Evolutionary conservation across 1,140 invertebrate genomes (phyloP).

Genomic region (Batillaria attramentaria): DNA sequence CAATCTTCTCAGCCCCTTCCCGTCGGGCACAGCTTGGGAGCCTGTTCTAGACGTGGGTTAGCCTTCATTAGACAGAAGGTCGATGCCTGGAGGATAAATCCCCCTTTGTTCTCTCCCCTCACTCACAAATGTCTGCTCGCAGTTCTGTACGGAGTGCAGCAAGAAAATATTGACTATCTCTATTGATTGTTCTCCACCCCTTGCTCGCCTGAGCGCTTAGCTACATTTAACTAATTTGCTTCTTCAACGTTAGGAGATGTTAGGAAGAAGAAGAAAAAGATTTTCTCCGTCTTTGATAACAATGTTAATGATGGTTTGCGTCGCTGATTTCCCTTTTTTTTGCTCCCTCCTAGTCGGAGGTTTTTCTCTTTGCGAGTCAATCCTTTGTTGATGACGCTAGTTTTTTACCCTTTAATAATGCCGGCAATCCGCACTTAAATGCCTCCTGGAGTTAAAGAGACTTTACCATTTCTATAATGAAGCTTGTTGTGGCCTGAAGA

Average conservation of each 20-base stretch:
- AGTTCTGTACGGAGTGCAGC: background rate
- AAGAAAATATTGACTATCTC: slow-evolving; percentile 15
- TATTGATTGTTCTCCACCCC: slow-evolving; percentile 14
- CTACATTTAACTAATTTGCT: slow-evolving; percentile 24
- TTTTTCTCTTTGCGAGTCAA: background rate
- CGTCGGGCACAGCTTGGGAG: background rate
- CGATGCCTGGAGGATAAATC: slow-evolving; percentile 12
- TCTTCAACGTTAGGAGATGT: background rate
- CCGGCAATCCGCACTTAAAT: too few species aligned
- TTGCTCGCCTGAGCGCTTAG: background rate
- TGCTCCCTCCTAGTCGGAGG: background rate
- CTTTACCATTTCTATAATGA: too few species aligned
- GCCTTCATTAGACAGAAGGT: slow-evolving; percentile 18
- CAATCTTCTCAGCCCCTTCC: too few species aligned
- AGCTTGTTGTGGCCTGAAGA: too few species aligned
- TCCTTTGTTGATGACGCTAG: background rate
- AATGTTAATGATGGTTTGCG: too few species aligned
- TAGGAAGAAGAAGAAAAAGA: slow-evolving; percentile 4
- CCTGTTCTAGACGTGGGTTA: background rate
- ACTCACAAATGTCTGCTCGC: background rate
- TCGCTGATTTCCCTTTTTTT: background rate
- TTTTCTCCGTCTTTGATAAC: too few species aligned
- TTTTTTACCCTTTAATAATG: too few species aligned
- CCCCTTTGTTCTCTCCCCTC: slow-evolving; percentile 10
- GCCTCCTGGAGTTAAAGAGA: too few species aligned